phyloP scores from a whole-genome alignment of 2,113 vertebrate genomes.

The Toxostoma redivivum region DNA sequence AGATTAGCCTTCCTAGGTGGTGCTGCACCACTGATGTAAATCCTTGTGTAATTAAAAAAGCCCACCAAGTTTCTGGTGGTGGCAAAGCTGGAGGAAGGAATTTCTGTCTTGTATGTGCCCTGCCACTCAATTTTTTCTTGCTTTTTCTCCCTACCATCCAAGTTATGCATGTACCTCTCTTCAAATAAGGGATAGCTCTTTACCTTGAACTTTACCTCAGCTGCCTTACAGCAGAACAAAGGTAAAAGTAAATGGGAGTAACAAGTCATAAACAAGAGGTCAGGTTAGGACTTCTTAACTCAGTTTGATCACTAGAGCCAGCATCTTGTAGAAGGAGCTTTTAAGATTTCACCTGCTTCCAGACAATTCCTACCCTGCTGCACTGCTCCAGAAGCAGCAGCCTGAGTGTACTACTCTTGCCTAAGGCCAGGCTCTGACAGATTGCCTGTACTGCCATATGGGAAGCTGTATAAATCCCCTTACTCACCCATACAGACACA shows the following conservation, averaged over 20 bases:
- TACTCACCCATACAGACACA: background rate
- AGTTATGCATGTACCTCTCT: background rate
- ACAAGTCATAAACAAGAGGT: background rate
- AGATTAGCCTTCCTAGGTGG: background rate
- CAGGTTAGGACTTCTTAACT: background rate
- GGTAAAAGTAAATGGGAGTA: background rate
- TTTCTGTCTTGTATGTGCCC: background rate
- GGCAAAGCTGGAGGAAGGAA: background rate
- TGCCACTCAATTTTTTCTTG: background rate
- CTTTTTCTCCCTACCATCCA: background rate
- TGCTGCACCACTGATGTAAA: background rate
- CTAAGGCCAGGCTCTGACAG: background rate
- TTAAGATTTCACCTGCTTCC: background rate
- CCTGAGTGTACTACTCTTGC: background rate
- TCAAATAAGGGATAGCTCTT: background rate
- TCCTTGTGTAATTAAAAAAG: background rate
- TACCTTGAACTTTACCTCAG: background rate
- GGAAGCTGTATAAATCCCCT: background rate
- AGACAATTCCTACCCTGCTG: background rate
- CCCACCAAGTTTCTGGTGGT: background rate
- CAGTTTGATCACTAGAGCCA: background rate
- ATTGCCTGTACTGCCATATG: background rate
- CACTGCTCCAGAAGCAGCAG: background rate
- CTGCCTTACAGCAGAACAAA: background rate
- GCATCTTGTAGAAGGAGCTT: background rate